These are phyloP conservation scores for Platysteira castanea DNA, from an alignment of 2,113 vertebrate genomes.

Conservation along the genomic window DNA sequence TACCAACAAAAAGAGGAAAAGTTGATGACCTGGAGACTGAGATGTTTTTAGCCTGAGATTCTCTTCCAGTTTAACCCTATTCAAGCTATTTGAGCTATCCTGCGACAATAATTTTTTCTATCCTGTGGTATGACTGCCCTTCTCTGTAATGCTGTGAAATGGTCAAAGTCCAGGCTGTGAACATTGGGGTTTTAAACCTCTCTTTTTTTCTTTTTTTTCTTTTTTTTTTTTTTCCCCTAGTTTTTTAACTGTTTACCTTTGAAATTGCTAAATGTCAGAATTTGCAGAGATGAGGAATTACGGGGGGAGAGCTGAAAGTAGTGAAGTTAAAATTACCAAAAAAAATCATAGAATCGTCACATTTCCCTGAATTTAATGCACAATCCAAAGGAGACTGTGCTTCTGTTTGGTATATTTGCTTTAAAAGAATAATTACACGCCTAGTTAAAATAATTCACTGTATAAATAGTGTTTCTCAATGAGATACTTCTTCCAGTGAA, in stretches of 20 bases:
- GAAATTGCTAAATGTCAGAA: not conserved
- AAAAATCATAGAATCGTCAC: not conserved
- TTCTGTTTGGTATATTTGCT: not conserved
- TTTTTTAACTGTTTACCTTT: not conserved
- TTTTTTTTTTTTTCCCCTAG: too few relatives aligned
- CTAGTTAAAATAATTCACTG: not conserved
- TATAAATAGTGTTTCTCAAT: not conserved
- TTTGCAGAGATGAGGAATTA: not conserved
- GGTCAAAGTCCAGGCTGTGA: not conserved
- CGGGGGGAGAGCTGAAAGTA: not conserved
- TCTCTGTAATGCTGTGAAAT: not conserved
- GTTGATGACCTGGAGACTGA: not conserved
- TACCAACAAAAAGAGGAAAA: not conserved
- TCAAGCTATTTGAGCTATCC: not conserved
- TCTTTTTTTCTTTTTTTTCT: not conserved
- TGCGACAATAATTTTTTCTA: not conserved
- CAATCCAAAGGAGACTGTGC: not conserved
- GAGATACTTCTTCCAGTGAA: not conserved
- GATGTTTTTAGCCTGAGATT: not conserved
- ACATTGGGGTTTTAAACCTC: not conserved
- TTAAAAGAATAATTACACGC: not conserved
- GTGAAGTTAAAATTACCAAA: not conserved
- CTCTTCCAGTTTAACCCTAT: not conserved
- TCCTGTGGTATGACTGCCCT: not conserved
- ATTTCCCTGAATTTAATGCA: not conserved